Conservation (phyloP, 2,888 invertebrate species). For the Oeneis ivallda region DNA sequence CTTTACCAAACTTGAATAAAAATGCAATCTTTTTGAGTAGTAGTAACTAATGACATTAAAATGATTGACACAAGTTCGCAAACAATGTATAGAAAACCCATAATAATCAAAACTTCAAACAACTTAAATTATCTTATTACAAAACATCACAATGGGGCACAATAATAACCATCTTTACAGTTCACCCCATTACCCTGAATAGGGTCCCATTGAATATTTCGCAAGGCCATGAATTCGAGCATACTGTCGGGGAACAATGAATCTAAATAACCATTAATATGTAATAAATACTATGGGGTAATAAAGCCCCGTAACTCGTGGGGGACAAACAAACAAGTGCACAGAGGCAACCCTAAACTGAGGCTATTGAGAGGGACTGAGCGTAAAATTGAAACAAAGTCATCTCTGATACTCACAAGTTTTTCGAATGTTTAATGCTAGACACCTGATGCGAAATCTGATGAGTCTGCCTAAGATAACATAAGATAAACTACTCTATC, state of each 20-base stretch:
- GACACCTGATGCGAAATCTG: not conserved
- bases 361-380: constrained; percentile 28
- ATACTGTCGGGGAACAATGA: constrained; percentile 80
- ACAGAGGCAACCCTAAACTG: constrained; percentile 68
- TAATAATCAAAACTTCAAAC: constrained; percentile 42
- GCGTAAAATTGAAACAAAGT: constrained; percentile 63
- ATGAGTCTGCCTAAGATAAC: too few species aligned
- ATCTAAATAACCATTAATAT: constrained; percentile 82
- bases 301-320: constrained; percentile 60
- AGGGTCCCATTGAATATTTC: constrained; percentile 69
- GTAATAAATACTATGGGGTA: constrained; percentile 81
- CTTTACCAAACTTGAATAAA: too few species aligned
- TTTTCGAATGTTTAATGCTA: constrained; percentile 27
- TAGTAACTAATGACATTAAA: not conserved
- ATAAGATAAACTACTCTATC: too few species aligned
- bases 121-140: constrained; percentile 60
- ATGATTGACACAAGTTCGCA: constrained; percentile 18
- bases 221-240: constrained; percentile 77
- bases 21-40: too few species aligned
- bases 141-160: constrained; percentile 50
- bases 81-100: constrained; percentile 24
- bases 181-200: constrained; percentile 55
- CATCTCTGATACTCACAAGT: constrained; percentile 61
- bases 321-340: constrained; percentile 81
- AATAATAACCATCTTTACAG: constrained; percentile 61